A percentile compares a stretch with the other conserved stretches of the same genome.
Conservation (phyloP, 2,888 invertebrate species). For the Erannis defoliaria region DNA sequence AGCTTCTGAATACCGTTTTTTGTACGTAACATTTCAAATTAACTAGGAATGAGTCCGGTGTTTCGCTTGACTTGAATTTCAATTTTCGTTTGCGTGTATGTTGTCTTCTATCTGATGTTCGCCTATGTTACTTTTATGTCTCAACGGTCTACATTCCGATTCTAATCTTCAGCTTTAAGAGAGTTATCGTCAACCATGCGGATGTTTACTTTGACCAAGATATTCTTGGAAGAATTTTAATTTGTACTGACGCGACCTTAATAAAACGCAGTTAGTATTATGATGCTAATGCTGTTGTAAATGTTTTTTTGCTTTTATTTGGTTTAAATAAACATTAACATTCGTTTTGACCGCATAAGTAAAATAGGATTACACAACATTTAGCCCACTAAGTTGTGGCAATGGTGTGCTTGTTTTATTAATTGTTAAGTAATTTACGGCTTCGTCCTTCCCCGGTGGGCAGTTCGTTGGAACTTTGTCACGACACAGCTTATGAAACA, state of each 20-base stretch:
- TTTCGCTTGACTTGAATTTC: constrained; percentile 2
- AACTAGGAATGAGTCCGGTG: background rate
- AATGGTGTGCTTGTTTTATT: constrained; percentile 54
- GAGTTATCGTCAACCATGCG: constrained; percentile 43
- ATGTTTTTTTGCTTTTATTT: background rate
- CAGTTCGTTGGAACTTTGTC: constrained; percentile 57
- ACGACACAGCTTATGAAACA: constrained; percentile 25
- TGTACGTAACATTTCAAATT: constrained; percentile 10
- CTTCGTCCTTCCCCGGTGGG: constrained; percentile 48
- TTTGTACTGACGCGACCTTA: constrained; percentile 12
- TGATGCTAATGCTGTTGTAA: constrained; percentile 30
- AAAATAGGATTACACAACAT: constrained; percentile 35
- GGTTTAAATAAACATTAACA: background rate
- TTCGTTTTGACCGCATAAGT: background rate
- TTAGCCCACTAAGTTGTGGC: constrained; percentile 50
- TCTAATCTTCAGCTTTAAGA: constrained; percentile 48
- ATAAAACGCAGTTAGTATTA: constrained; percentile 31
- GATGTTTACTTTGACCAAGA: constrained; percentile 45
- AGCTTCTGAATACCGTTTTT: constrained; percentile 26
- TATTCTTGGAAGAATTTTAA: constrained; percentile 44
- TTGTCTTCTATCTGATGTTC: constrained; percentile 21
- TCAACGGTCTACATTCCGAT: constrained; percentile 48
- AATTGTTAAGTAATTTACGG: constrained; percentile 62
- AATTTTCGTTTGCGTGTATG: background rate
- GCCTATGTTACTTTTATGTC: constrained; percentile 26